Evolutionary conservation across 2,888 invertebrate species (phyloP), one percentile per base, ranked within the genome.

Genomic region (Aproaerema taeniolella): DNA sequence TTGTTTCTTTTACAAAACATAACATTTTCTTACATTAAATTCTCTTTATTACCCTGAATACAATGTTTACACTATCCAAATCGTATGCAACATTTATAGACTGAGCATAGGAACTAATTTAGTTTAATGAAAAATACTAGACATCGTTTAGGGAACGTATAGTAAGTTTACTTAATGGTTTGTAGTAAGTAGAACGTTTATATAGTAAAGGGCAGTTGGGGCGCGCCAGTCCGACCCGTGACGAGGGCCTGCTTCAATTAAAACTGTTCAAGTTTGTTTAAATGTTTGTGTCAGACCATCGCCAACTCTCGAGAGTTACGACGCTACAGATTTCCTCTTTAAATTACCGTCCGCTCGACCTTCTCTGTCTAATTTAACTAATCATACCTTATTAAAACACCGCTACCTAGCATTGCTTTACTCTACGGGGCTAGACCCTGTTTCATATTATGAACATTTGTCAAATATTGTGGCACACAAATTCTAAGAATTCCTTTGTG

Each of bases 201-300:
- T 48, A 53, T 45, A 49, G 52, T 50, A 40, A 47, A 46, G 46
- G 47, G 45, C 46, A 43, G 43, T 53, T 39, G 41, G 31, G 47
- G 47, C 47, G 50, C 47, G 45, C 44, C 17, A 42, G 53, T 53
- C 60, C 58, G 54, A 49, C 50, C 61, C 65, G 55, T 67, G 72
- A 68, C 67, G 64, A 72, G 71, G 70, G 67, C 20, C 62, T n/a
- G 61, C 72, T 80, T 73, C 72, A 79, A 79, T 82, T 82, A 78
- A 79, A 79, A 80, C 74, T 67, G 70, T 67, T 69, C 58, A 74
- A 80, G 74, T 80, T 79, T 71, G 74, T 74, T 77, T 72, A 75
- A 77, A 78, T 79, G 73, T 78, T 75, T 72, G 67, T 75, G 70
- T 70, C 74, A 68, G 64, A 58, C 64, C 67, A 67, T 67, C 58